Evolutionary conservation across 2,888 invertebrate species (phyloP).

Genomic region (Napeogenes sylphis): DNA sequence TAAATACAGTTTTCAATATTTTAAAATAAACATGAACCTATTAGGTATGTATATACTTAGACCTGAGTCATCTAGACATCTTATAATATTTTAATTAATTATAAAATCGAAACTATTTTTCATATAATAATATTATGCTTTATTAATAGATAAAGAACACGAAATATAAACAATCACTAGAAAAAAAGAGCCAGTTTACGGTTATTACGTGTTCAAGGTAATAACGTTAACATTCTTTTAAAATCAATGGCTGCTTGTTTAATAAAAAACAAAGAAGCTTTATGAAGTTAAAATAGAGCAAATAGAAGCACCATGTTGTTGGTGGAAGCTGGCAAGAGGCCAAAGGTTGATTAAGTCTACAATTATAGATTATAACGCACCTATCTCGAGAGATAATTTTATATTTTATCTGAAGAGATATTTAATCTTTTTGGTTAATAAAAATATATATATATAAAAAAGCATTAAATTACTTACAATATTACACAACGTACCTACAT

Average conservation of each 20-base stretch:
- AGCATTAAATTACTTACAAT: too few relatives aligned
- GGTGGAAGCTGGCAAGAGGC: constrained; percentile 53
- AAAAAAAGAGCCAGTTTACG: constrained; percentile 19
- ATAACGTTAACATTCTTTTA: constrained; percentile 19
- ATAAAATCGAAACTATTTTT: too few relatives aligned
- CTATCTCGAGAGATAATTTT: constrained; percentile 7
- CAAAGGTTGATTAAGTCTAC: constrained; percentile 32
- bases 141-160: constrained; percentile 6
- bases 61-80: too few relatives aligned
- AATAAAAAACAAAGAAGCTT: constrained; percentile 56
- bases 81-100: too few relatives aligned
- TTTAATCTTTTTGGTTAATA: too few relatives aligned
- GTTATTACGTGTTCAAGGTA: constrained; percentile 20
- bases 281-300: constrained; percentile 59
- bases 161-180: not conserved
- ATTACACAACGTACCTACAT: too few relatives aligned
- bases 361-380: constrained; percentile 30
- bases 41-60: too few relatives aligned
- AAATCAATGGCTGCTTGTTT: constrained; percentile 24
- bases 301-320: constrained; percentile 54
- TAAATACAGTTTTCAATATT: too few relatives aligned
- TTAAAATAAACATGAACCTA: too few relatives aligned
- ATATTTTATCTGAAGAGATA: too few relatives aligned
- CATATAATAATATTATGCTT: too few relatives aligned
- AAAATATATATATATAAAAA: too few relatives aligned